phyloP scores from a whole-genome alignment of 2,888 invertebrate species.

The Coleophora deauratella region DNA sequence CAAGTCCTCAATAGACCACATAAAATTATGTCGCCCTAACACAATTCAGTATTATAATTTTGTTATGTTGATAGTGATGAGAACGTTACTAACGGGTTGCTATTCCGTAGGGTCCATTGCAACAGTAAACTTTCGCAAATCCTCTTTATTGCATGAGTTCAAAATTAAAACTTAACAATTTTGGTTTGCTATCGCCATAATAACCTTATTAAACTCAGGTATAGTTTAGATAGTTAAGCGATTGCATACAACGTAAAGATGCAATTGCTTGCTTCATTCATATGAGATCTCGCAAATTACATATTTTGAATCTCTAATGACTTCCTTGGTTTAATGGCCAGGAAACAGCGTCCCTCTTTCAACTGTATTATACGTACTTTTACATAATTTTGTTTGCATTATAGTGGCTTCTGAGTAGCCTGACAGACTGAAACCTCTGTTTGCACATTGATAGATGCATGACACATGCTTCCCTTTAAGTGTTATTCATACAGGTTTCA shows the following conservation, averaged over 20 bases:
- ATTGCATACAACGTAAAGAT: constrained; percentile 53
- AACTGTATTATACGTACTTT: constrained; percentile 18
- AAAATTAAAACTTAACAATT: too few species aligned
- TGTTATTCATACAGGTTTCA: too few species aligned
- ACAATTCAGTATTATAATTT: too few species aligned
- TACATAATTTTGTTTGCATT: constrained; percentile 4
- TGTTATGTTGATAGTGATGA: too few species aligned
- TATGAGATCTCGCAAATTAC: constrained; percentile 50
- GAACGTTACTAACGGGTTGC: too few species aligned
- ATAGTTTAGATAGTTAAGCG: neutral
- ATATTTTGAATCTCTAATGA: constrained; percentile 57
- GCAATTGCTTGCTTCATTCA: constrained; percentile 48
- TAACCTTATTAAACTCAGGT: too few species aligned
- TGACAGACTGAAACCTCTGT: neutral
- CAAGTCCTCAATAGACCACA: neutral
- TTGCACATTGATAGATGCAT: neutral
- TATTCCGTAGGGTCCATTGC: too few species aligned
- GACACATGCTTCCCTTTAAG: too few species aligned
- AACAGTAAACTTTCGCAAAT: too few species aligned
- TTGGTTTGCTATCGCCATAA: too few species aligned
- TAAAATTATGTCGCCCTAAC: constrained; percentile 1
- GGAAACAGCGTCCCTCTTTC: constrained; percentile 45
- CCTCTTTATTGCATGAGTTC: too few species aligned
- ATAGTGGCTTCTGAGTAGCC: neutral
- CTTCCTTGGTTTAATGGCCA: constrained; percentile 51